phyloP scores from a whole-genome alignment of 2,113 vertebrate genomes.

The Corythoichthys intestinalis region DNA sequence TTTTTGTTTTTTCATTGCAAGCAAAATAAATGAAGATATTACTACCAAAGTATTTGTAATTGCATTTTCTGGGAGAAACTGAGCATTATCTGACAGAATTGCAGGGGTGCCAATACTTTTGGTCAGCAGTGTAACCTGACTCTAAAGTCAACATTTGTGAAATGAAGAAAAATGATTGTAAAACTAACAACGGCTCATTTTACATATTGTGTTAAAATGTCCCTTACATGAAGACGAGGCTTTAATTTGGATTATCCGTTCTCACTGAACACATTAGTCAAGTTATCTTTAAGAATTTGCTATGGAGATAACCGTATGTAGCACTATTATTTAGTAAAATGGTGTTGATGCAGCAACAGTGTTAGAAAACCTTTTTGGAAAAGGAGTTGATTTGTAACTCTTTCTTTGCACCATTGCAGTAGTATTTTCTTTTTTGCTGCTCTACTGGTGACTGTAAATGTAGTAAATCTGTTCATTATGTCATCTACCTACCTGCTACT shows the following conservation, averaged over 20 bases:
- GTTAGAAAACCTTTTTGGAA: neutral
- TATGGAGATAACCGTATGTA: neutral
- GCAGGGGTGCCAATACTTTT: too few relatives aligned
- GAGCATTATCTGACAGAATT: too few relatives aligned
- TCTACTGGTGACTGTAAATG: neutral
- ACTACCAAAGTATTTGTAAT: too few relatives aligned
- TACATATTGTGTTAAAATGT: too few relatives aligned
- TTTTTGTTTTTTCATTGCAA: too few relatives aligned
- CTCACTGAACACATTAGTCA: neutral
- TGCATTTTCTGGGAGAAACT: too few relatives aligned
- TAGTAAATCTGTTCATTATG: neutral
- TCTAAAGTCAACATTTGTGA: neutral
- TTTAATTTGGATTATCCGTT: neutral
- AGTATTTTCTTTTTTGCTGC: neutral
- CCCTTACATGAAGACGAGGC: neutral
- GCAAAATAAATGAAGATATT: too few relatives aligned
- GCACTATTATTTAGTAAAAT: neutral
- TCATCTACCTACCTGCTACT: neutral
- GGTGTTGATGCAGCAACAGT: neutral
- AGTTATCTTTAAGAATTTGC: neutral
- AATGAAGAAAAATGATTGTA: neutral
- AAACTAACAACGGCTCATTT: neutral
- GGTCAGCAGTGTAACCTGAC: neutral
- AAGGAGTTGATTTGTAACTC: neutral
- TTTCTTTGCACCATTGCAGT: neutral